phyloP scores from a whole-genome alignment of 2,113 vertebrate species.

The Heliornis fulica region DNA sequence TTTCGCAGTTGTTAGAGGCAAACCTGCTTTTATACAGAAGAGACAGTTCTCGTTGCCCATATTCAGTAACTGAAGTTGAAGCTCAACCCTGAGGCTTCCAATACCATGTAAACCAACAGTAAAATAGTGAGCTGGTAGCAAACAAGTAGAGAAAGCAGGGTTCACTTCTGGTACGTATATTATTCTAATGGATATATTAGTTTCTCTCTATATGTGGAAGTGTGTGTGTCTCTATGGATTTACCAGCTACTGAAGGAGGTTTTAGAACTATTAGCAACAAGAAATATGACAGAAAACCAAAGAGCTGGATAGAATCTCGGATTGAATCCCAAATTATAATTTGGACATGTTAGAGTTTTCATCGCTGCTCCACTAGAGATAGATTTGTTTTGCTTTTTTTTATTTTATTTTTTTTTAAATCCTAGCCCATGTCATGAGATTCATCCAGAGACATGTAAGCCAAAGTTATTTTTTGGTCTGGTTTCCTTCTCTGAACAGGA shows the following conservation, averaged over 20 bases:
- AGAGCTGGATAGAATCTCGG: not conserved
- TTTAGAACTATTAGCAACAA: not conserved
- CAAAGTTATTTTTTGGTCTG: not conserved
- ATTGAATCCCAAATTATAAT: not conserved
- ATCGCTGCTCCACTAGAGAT: not conserved
- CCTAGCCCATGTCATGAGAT: not conserved
- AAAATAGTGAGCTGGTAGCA: not conserved
- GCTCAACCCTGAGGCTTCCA: not conserved
- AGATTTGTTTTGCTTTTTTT: too few species aligned
- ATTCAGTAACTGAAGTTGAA: not conserved
- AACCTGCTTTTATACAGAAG: not conserved
- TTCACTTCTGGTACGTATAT: not conserved
- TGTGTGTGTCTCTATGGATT: not conserved
- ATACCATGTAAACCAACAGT: not conserved
- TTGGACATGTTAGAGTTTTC: not conserved
- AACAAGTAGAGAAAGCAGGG: not conserved
- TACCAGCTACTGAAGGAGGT: not conserved
- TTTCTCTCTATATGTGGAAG: not conserved
- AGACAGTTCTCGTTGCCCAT: not conserved
- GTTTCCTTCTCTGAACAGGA: not conserved
- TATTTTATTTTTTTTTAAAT: not conserved
- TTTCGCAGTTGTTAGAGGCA: accelerated
- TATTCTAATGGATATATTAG: not conserved
- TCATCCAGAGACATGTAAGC: not conserved
- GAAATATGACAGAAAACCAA: not conserved